Conservation (phyloP, 1,140 invertebrate genomes). For the Zaprionus inermis region DNA sequence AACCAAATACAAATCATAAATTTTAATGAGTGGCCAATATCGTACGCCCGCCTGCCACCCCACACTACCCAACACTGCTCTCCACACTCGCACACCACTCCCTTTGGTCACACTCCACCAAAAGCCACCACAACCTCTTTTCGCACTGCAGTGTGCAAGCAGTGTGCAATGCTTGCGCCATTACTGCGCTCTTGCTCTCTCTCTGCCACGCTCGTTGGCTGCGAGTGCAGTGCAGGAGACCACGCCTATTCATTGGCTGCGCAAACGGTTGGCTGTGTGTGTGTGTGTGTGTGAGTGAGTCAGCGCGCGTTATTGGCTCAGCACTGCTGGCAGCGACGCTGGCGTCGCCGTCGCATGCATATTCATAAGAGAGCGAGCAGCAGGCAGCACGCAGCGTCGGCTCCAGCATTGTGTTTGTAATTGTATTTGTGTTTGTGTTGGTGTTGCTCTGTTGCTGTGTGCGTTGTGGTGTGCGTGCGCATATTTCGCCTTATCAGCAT, state of each 20-base stretch:
- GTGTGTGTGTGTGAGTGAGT: slow-evolving; percentile 41
- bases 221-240: slow-evolving; percentile 38
- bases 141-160: slow-evolving; percentile 66
- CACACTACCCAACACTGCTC: not conserved
- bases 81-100: not conserved
- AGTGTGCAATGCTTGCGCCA: slow-evolving; percentile 44
- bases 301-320: slow-evolving; percentile 62
- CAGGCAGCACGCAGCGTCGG: slow-evolving; percentile 25
- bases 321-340: slow-evolving; percentile 24
- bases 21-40: slow-evolving; percentile 75
- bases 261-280: slow-evolving; percentile 51
- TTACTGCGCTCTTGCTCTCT: slow-evolving; percentile 57
- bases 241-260: slow-evolving; percentile 66
- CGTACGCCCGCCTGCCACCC: slow-evolving; percentile 1
- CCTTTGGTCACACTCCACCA: slow-evolving; percentile 17
- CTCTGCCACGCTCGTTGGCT: slow-evolving; percentile 34
- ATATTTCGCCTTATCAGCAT: slow-evolving; percentile 81
- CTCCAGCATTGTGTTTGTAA: slow-evolving; percentile 17
- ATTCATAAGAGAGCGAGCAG: slow-evolving; percentile 68
- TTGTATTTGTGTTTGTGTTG: slow-evolving; percentile 20
- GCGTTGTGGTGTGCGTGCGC: slow-evolving; percentile 60
- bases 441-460: slow-evolving; percentile 34
- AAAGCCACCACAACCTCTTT: slow-evolving; percentile 31
- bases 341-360: slow-evolving; percentile 58
- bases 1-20: slow-evolving; percentile 79